Evolutionary conservation across 2,888 invertebrate species (phyloP).

Genomic region (Notodonta ziczac): DNA sequence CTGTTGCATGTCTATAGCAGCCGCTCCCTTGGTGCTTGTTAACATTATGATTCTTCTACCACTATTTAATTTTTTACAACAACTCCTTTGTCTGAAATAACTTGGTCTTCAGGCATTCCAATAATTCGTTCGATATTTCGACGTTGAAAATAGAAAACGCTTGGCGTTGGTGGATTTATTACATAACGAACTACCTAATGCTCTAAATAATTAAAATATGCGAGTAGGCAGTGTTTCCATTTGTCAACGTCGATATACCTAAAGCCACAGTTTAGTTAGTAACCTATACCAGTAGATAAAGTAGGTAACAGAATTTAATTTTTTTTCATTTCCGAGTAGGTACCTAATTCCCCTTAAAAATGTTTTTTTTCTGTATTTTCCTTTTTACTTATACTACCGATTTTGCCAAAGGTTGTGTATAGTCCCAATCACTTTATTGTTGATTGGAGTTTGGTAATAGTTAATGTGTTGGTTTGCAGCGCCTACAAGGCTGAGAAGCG

Average conservation of each 20-base stretch:
- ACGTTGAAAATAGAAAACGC: background rate
- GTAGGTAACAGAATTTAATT: no score
- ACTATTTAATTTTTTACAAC: background rate
- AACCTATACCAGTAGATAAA: no score
- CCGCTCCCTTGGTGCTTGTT: background rate
- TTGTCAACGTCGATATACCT: background rate
- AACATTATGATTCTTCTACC: background rate
- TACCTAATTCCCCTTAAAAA: no score
- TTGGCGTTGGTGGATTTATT: background rate
- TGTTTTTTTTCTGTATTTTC: no score
- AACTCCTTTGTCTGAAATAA: background rate
- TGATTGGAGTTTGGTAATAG: background rate
- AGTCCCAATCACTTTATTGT: background rate
- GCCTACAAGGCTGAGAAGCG: conserved; percentile 79
- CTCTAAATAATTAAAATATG: background rate
- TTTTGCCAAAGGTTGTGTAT: no score
- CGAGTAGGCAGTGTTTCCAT: background rate
- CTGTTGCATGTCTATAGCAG: background rate
- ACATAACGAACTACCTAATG: no score
- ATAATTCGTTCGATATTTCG: background rate
- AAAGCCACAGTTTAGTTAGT: no score
- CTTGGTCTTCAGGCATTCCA: background rate
- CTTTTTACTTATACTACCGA: no score
- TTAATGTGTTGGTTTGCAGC: conserved; percentile 49
- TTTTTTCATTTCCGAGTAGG: no score